Base-by-base conservation (phyloP, 53 echinoderm and acorn worm species). In the Hippasteria phrygiana region DNA sequence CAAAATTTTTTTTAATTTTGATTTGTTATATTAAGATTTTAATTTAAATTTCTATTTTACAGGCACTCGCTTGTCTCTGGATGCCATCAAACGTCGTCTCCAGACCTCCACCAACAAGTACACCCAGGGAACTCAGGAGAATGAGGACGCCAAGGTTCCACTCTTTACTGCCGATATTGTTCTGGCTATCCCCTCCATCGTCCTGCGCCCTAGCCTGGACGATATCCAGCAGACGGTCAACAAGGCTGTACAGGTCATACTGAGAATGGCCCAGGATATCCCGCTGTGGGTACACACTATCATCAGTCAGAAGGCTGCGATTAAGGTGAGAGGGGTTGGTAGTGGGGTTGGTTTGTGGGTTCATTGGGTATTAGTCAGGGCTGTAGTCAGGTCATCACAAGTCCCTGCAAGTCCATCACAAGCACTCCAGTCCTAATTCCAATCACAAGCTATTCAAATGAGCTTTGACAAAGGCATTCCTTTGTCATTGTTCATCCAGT, bases 1-100 rank as follows among this genome's bases (percentile, higher is more conserved):
- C 37, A 47, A 27, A 42, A 41, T 3, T 75, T 1, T 42, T 9
- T 43, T 62, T 48, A 14, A 10, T 48, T 48, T 8, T 48, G 48
- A 7, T 48, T 48, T 48, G 5, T 35, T 16, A 16, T 2, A 31
- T 27, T 34, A 13, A 77, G n/a, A n/a, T 63, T 11, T 36, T 81
- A 1, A 45, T 29, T 28, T 46, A n/a, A 0, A n/a, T 43, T 28
- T n/a, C 11, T 29, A 43, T 32, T 1, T 45, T 39, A 9, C 83
- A 99, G 99, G 99, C 76, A 99, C 99, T 55, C 94, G 99, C 20
- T 87, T 99, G n/a, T 99, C 99, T 20, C 82, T 99, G 75, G 99
- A 99, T 72, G 89, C 94, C 75, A 99, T 99, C 96, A 99, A 99
- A 85, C 94, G 94, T 50, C 93, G 99, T 34, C 83, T 96, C 34